phyloP scores from a whole-genome alignment of 53 echinoderm and acorn worm genomes.

The Crossaster papposus region DNA sequence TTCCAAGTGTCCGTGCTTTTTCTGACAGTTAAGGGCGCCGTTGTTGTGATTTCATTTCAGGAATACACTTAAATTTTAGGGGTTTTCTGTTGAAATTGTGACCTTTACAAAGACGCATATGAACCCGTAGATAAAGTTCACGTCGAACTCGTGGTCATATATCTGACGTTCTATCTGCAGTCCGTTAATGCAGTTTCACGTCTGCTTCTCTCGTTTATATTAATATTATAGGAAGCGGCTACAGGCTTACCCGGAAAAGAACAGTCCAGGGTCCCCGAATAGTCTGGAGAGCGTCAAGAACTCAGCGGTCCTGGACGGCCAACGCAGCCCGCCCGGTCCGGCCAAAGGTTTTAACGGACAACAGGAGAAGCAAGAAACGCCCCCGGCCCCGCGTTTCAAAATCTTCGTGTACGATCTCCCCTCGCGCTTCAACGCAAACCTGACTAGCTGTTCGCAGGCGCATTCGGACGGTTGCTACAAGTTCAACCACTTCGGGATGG shows the following conservation, averaged over 20 bases:
- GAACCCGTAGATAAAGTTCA: no score
- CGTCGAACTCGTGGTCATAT: no score
- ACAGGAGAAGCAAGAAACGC: constrained; percentile 15
- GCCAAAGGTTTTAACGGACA: not conserved
- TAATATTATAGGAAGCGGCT: constrained; percentile 46
- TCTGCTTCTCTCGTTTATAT: not conserved
- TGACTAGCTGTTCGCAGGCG: constrained; percentile 65
- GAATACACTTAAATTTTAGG: no score
- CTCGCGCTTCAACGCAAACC: constrained; percentile 78
- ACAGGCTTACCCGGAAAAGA: constrained; percentile 49
- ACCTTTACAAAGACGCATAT: no score
- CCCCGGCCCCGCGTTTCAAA: constrained; percentile 66
- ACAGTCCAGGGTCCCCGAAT: constrained; percentile 12
- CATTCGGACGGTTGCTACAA: constrained; percentile 68
- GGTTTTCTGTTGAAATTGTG: no score
- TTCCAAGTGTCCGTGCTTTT: no score
- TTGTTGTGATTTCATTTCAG: no score
- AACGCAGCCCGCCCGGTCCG: not conserved
- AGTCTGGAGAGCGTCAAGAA: not conserved
- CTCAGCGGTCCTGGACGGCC: not conserved
- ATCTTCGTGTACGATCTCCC: constrained; percentile 90
- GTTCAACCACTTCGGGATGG: constrained; percentile 70
- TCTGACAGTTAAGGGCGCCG: no score
- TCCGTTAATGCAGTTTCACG: not conserved
- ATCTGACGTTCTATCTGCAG: no score